A percentile compares a stretch with the other conserved stretches of the same genome.
phyloP scores from a whole-genome alignment of 2,797 vertebrate genomes.

The Urophycis tenuis region DNA sequence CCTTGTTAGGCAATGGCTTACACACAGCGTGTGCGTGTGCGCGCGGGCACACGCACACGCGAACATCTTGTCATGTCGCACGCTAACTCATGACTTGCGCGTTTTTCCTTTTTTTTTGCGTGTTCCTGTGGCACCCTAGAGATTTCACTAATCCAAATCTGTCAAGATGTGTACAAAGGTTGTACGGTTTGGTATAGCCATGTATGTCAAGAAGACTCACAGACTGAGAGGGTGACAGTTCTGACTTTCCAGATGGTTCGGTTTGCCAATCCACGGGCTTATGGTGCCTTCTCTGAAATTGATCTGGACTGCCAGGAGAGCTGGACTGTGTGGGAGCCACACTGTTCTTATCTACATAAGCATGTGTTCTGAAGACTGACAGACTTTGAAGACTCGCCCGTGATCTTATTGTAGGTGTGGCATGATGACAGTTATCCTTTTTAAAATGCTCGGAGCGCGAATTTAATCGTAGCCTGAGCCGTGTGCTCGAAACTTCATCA shows the following conservation, averaged over 20 bases:
- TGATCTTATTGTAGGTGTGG: constrained; percentile 43
- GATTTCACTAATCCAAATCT: constrained; percentile 12
- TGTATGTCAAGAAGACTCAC: constrained; percentile 21
- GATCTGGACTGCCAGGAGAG: constrained; percentile 38
- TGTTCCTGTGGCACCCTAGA: background rate
- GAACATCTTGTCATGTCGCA: background rate
- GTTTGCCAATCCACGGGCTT: constrained; percentile 22
- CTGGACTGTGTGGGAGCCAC: constrained; percentile 26
- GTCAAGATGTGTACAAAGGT: background rate
- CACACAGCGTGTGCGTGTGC: background rate
- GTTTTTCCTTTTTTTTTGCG: background rate
- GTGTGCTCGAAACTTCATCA: constrained; percentile 35
- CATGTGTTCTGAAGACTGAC: constrained; percentile 48
- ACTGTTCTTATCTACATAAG: constrained; percentile 48
- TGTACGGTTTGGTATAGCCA: background rate
- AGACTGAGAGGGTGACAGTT: constrained; percentile 18
- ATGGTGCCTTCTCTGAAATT: constrained; percentile 31
- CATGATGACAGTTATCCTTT: constrained; percentile 50
- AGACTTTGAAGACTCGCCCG: constrained; percentile 45
- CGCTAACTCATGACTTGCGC: background rate
- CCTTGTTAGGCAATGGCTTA: background rate
- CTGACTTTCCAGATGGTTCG: constrained; percentile 14
- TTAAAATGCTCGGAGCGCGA: constrained; percentile 47
- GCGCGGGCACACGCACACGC: background rate
- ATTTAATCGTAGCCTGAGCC: constrained; percentile 56